A percentile compares a stretch with the other conserved stretches of the same genome.
Conservation (phyloP, 2,113 vertebrate genomes). For the Polypterus bichir region DNA sequence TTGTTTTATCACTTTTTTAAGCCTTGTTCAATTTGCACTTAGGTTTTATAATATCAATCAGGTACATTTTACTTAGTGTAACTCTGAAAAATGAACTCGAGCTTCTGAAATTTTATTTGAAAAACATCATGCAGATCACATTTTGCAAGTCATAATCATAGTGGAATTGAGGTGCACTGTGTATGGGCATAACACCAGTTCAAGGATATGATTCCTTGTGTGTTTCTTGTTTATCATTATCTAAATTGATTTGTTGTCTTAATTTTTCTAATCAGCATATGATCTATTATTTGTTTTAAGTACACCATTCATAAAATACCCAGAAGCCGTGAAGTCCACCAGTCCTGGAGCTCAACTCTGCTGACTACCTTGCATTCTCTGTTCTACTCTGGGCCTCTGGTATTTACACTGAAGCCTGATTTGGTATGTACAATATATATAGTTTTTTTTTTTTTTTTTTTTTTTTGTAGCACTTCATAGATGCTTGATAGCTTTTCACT, state of each 20-base stretch:
- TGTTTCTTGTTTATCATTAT: too few relatives aligned
- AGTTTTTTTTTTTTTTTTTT: slow-evolving; percentile 1
- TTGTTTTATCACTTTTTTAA: too few relatives aligned
- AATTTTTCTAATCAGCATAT: slow-evolving; percentile 8
- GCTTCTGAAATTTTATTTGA: too few relatives aligned
- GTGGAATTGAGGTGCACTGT: neutral
- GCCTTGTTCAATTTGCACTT: too few relatives aligned
- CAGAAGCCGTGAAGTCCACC: slow-evolving; percentile 79
- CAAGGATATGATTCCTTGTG: too few relatives aligned
- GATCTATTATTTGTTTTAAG: slow-evolving; percentile 33
- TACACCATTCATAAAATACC: slow-evolving; percentile 68
- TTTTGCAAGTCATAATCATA: neutral
- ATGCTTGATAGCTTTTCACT: neutral
- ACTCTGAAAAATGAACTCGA: too few relatives aligned
- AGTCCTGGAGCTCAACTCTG: slow-evolving; percentile 72
- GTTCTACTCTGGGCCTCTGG: slow-evolving; percentile 60
- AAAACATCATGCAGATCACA: too few relatives aligned
- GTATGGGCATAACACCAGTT: too few relatives aligned
- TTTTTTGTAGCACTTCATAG: neutral
- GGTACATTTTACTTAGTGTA: too few relatives aligned
- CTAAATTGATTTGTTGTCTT: slow-evolving; percentile 6
- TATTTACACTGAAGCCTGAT: slow-evolving; percentile 71
- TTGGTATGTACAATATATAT: slow-evolving; percentile 59
- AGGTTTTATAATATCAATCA: too few relatives aligned
- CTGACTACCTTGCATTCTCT: slow-evolving; percentile 60